Evolutionary conservation across 2,888 invertebrate species (phyloP).

Genomic region (Incurvaria masculella): DNA sequence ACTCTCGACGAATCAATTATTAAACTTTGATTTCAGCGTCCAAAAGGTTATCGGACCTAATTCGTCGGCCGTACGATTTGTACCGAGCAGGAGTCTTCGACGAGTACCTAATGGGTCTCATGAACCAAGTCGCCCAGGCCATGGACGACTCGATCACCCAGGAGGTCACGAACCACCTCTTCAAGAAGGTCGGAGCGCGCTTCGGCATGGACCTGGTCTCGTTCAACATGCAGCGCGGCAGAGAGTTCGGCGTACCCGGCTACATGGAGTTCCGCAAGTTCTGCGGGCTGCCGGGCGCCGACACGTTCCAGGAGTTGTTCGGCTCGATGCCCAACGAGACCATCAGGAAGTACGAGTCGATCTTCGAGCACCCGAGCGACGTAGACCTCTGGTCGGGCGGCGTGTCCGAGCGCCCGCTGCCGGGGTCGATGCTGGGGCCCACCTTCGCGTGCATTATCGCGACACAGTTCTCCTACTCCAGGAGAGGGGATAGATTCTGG

Average conservation of each 20-base stretch:
- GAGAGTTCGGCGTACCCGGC: slow-evolving; percentile 88
- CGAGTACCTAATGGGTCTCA: slow-evolving; percentile 88
- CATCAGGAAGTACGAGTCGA: slow-evolving; percentile 74
- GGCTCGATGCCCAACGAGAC: slow-evolving; percentile 90
- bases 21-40: slow-evolving; percentile 72
- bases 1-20: slow-evolving; percentile 7
- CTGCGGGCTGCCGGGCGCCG: slow-evolving; percentile 79
- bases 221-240: slow-evolving; percentile 90
- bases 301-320: slow-evolving; percentile 75
- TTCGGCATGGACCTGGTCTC: slow-evolving; percentile 90
- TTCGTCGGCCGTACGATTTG: slow-evolving; percentile 84
- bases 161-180: slow-evolving; percentile 88
- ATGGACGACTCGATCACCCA: slow-evolving; percentile 93
- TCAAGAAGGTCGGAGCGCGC: slow-evolving; percentile 74
- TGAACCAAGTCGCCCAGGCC: slow-evolving; percentile 93
- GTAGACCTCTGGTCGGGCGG: slow-evolving; percentile 95
- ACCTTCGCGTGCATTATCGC: slow-evolving; percentile 94
- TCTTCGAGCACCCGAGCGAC: slow-evolving; percentile 87
- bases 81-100: slow-evolving; percentile 89
- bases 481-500: slow-evolving; percentile 93
- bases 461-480: slow-evolving; percentile 85
- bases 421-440: slow-evolving; percentile 91
- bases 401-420: slow-evolving; percentile 85
- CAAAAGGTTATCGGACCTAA: slow-evolving; percentile 82
- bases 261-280: slow-evolving; percentile 93